Evolutionary conservation across 2,888 invertebrate species (phyloP), one percentile per base, ranked within the genome.

Genomic region (Dusona sp.): DNA sequence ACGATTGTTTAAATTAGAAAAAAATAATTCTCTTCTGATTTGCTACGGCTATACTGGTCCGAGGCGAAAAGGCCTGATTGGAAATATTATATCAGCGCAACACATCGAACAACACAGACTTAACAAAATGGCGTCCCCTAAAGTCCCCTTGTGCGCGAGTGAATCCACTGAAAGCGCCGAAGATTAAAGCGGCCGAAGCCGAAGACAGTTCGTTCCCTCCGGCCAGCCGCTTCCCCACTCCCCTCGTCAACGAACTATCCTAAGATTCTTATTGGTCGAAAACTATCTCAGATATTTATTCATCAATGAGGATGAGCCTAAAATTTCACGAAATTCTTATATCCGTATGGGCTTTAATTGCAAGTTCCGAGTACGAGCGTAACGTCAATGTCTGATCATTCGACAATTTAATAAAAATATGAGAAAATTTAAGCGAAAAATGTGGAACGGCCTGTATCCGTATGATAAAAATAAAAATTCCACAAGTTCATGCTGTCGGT

Each of bases 111-210:
- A 64, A 68, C 38, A 74, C 54, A 70, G 72, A 72, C 68, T 70
- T 80, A 19, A 83, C 85, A 85, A 85, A 72, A 85, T 85, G 85
- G 85, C 77, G 82, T 72, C 54, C 16, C 8, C 33, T 85, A 82
- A 82, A 72, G 82, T 72, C 54, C 16, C 8, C 33, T 33, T 48
- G 13, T 36, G 70, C 45, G 48, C 70, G 48, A 22, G 19, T 67
- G 0, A 48, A 48, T n/a, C 6, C 19, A 48, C 48, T 19, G 0
- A 19, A 19, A 48, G 48, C 48, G 48, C 19, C 16, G n/a, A n/a
- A 19, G 19, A 6, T n/a, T 19, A 3, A 19, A 48, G 48, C 48
- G 48, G 48, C 48, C 7, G 48, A 48, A 19, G 48, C 6, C n/a
- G 19, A 19, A 48, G 42, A 13, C 42, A 13, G 19, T n/a, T 48